Evolutionary conservation across 2,113 vertebrate species (phyloP).

Genomic region (Anoura caudifer): DNA sequence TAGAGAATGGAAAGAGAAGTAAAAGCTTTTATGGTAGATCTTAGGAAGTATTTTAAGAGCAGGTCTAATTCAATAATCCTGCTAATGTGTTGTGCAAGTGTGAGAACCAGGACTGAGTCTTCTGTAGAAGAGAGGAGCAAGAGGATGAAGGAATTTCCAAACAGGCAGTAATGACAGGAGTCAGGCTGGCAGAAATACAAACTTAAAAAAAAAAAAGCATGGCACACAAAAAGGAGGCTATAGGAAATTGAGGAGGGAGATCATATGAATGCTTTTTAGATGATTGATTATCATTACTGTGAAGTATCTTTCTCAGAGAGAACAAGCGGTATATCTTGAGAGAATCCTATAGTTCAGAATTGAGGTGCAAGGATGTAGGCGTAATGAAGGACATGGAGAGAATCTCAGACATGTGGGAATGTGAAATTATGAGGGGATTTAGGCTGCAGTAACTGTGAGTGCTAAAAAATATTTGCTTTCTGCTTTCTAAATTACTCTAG

Average conservation of each 20-base stretch:
- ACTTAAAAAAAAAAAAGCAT: not conserved
- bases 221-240: not conserved
- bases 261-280: not conserved
- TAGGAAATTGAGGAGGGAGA: not conserved
- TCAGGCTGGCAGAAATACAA: not conserved
- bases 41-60: not conserved
- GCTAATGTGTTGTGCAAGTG: not conserved
- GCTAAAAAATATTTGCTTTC: not conserved
- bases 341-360: not conserved
- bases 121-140: not conserved
- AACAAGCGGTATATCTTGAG: not conserved
- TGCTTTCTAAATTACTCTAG: not conserved
- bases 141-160: not conserved
- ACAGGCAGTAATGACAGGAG: not conserved
- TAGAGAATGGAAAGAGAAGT: not conserved
- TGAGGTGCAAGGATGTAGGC: not conserved
- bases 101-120: not conserved
- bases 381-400: not conserved
- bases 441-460: not conserved
- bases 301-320: not conserved
- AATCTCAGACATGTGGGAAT: not conserved
- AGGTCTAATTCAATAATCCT: not conserved
- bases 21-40: not conserved
- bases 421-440: not conserved
- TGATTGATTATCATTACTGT: not conserved